Evolutionary conservation across 2,113 vertebrate species (phyloP).

Genomic region (Gasterosteus aculeatus): DNA sequence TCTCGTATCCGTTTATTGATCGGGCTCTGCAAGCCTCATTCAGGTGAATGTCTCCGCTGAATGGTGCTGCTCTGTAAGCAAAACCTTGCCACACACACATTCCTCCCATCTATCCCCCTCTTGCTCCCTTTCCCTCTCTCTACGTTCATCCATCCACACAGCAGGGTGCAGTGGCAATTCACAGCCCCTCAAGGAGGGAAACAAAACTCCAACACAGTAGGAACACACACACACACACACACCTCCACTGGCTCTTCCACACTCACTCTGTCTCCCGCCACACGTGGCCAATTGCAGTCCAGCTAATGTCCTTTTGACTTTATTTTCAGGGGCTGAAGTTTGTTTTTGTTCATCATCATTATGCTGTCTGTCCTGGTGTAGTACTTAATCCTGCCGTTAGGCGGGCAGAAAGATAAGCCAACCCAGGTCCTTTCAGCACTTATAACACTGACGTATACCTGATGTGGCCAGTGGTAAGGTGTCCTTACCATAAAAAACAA

Average conservation of each 20-base stretch:
- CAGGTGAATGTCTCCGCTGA: slow-evolving; percentile 56
- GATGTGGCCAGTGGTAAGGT: neutral
- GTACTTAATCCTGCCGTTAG: slow-evolving; percentile 5
- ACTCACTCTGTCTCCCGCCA: neutral
- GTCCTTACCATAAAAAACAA: neutral
- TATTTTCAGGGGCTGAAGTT: neutral
- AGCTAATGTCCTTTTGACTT: slow-evolving; percentile 29
- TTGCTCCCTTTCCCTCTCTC: neutral
- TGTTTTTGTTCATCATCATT: neutral
- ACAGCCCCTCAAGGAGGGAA: slow-evolving; percentile 27
- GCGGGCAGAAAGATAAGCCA: neutral
- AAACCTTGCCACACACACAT: slow-evolving; percentile 27
- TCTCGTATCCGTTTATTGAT: slow-evolving; percentile 63
- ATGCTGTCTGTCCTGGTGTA: neutral
- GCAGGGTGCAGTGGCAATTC: slow-evolving; percentile 36
- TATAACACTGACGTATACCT: neutral
- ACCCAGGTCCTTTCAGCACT: neutral
- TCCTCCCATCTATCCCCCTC: neutral
- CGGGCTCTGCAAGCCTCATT: slow-evolving; percentile 53
- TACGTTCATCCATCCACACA: slow-evolving; percentile 13
- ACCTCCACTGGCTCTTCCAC: neutral
- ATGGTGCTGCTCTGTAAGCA: slow-evolving; percentile 59
- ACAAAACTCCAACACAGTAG: slow-evolving; percentile 11
- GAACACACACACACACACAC: neutral
- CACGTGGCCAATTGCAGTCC: neutral